Conservation (phyloP, 2,113 vertebrate species). For the Platysternon megacephalum region DNA sequence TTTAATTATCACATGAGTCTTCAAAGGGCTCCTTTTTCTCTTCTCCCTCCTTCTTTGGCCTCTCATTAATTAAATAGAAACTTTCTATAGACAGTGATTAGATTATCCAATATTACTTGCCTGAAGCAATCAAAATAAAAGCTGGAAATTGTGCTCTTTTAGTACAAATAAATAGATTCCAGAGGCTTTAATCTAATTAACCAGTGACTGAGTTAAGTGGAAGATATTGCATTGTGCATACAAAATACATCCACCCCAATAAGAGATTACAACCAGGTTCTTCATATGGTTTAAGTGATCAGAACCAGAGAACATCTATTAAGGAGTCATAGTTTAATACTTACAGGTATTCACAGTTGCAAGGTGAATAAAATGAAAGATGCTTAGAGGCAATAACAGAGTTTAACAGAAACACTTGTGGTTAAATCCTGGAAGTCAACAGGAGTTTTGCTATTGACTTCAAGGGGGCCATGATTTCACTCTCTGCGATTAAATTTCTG, state of each 20-base stretch:
- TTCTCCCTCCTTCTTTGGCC: background rate
- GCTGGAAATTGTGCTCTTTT: background rate
- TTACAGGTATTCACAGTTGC: background rate
- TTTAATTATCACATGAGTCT: background rate
- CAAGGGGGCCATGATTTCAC: background rate
- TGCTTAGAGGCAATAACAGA: background rate
- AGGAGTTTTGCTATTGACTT: background rate
- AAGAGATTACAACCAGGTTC: background rate
- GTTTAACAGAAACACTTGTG: background rate
- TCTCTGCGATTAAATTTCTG: no score
- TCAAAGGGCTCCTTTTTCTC: background rate
- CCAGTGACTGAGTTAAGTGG: background rate
- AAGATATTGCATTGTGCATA: conserved; percentile 4
- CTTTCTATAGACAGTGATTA: conserved; percentile 52
- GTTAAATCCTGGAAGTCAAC: background rate
- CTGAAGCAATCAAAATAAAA: conserved; percentile 46
- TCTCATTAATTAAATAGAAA: conserved; percentile 44
- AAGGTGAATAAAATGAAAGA: background rate
- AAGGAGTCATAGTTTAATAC: background rate
- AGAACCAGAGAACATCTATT: background rate
- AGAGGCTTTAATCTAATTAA: conserved; percentile 36
- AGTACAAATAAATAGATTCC: conserved; percentile 27
- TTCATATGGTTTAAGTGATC: background rate
- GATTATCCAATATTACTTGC: background rate
- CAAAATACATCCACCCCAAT: background rate